Conservation (phyloP, 2,888 invertebrate species). For the Orthonychiurus folsomi region DNA sequence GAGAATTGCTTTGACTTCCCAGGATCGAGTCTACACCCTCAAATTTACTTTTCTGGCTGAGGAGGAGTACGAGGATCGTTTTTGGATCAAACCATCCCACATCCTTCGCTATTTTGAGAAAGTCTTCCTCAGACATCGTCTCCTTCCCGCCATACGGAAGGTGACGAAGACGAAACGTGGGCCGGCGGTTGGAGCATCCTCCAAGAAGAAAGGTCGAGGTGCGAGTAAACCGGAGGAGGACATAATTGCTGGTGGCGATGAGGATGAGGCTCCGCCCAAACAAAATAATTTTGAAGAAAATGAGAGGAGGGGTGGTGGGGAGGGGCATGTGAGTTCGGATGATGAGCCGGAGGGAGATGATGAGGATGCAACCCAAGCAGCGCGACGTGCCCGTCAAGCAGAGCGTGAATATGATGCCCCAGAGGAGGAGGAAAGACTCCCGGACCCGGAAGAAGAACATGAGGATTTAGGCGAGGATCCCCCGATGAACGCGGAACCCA, state of each 20-base stretch:
- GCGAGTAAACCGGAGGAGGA: slow-evolving; percentile 36
- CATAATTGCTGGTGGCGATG: slow-evolving; percentile 37
- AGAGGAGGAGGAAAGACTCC: slow-evolving; percentile 53
- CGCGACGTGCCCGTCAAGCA: slow-evolving; percentile 45
- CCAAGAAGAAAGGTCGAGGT: slow-evolving; percentile 41
- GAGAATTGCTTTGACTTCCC: slow-evolving; percentile 42
- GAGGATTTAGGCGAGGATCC: slow-evolving; percentile 13
- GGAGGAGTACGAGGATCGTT: slow-evolving; percentile 62
- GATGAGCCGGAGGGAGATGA: slow-evolving; percentile 50
- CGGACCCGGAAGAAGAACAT: slow-evolving; percentile 6
- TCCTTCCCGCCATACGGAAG: slow-evolving; percentile 57
- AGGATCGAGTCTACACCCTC: slow-evolving; percentile 55
- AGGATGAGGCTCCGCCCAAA: slow-evolving; percentile 7
- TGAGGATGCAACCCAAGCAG: slow-evolving; percentile 48
- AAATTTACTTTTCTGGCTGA: slow-evolving; percentile 65
- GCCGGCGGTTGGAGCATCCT: slow-evolving; percentile 25
- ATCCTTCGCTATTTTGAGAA: slow-evolving; percentile 67
- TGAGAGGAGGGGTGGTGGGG: slow-evolving; percentile 36
- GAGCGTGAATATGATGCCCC: slow-evolving; percentile 61
- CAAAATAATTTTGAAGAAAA: slow-evolving; percentile 24
- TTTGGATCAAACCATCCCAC: slow-evolving; percentile 58
- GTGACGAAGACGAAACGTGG: slow-evolving; percentile 52
- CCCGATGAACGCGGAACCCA: background rate
- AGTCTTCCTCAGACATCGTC: slow-evolving; percentile 54
- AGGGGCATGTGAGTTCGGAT: slow-evolving; percentile 55